Evolutionary conservation across 1,140 invertebrate genomes (phyloP).

Genomic region (Cydia pomonella): DNA sequence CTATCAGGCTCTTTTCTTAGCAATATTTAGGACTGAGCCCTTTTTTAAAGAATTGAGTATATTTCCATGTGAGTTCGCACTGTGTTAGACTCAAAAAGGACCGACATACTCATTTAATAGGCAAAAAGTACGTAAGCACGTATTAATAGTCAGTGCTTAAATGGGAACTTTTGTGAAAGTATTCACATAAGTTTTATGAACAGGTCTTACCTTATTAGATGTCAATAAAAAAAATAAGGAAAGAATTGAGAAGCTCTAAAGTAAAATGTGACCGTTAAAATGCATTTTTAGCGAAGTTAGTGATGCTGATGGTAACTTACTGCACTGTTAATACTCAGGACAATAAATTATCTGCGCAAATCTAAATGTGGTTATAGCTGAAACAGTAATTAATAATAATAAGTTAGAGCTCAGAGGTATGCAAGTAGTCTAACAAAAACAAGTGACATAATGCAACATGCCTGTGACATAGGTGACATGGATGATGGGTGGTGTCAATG

Average conservation of each 20-base stretch:
- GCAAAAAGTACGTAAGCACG: neutral
- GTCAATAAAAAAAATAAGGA: neutral
- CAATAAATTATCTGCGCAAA: neutral
- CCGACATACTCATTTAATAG: neutral
- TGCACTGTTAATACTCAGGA: constrained; percentile 2
- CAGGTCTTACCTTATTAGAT: neutral
- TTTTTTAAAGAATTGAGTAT: neutral
- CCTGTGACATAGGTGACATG: neutral
- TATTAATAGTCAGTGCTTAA: neutral
- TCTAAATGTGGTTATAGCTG: constrained; percentile 12
- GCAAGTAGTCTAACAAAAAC: neutral
- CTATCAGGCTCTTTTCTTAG: too few relatives aligned
- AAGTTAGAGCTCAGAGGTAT: neutral
- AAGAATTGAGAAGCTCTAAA: neutral
- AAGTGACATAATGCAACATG: constrained; percentile 12
- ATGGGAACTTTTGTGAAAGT: too few relatives aligned
- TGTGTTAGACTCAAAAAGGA: neutral
- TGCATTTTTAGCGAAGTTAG: neutral
- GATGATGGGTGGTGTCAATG: neutral
- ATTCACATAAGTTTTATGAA: neutral
- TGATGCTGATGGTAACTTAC: constrained; percentile 14
- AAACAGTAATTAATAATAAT: neutral
- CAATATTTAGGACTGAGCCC: too few relatives aligned
- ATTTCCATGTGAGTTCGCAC: neutral
- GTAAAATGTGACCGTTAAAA: neutral